Evolutionary conservation across 2,113 vertebrate species (phyloP), one percentile per base, ranked within the genome.

Genomic region (Orcinus orca): DNA sequence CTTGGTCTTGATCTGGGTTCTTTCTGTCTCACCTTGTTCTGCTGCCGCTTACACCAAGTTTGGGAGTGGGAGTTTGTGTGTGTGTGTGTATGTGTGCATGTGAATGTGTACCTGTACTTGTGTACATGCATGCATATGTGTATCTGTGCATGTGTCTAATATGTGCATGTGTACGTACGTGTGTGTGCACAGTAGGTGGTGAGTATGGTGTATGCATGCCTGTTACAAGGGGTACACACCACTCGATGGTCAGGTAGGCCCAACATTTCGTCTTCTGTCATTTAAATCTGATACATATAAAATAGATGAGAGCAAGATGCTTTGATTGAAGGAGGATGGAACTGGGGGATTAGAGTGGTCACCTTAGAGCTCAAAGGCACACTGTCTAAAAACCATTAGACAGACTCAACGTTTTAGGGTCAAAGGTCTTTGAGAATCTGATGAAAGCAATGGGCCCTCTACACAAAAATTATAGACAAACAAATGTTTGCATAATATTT

Each of bases 131-230:
- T n/a, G 36, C 77, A 36, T 6, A 7, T 47, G n/a, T 12, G 6
- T 36, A 38, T 12, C 12, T 2, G 8, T 3, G 25, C 73, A 1
- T n/a, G 0, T 23, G 25, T 58, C 50, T 58, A 26, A 11, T 1
- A 10, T 10, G 6, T 20, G 17, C 25, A 8, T 50, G 47, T 4
- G 50, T 53, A 55, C 47, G 14, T 74, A 44, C 21, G 25, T 44
- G 58, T 5, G 13, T 38, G 11, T 18, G 15, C 10, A 15, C 1
- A 11, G 33, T 1, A 81, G 36, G 82, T 15, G 13, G 62, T 92
- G 17, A 65, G 20, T 31, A 26, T 9, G n/a, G 47, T 23, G 25
- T 14, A 58, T 2, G 4, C 2, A 0, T 4, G 50, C n/a, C 63
- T 83, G 6, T 53, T 76, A 62, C 31, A 44, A 31, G 8, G 31